Base-by-base conservation (phyloP, 2,888 invertebrate genomes). In the Synanthedon vespiformis region DNA sequence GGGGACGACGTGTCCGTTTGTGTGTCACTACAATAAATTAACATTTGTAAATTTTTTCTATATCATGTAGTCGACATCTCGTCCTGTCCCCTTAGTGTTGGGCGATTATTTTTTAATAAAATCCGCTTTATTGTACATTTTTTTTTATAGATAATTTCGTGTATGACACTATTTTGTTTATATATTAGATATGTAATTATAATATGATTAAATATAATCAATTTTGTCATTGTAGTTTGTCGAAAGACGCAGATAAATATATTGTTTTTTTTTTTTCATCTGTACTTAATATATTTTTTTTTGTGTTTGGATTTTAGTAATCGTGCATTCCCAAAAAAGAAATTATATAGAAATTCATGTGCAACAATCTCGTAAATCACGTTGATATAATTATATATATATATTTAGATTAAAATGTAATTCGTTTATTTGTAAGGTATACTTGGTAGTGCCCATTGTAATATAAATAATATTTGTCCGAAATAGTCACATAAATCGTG, bases 261-360 rank as follows among this genome's bases (percentile, higher is more conserved):
- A 64, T 65, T 72, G 74, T 76, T 77, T 68, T 76, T 75, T 73
- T 76, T 78, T 80, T 75, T 71, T 80, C 77, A 77, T 83, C 74
- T 76, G 86, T 85, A 86, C 86, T 86, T 86, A 86, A 85, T 80
- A 72, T 78, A n/a, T n/a, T n/a, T n/a, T n/a, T n/a, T n/a, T 76
- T 78, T 76, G 77, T 84, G 82, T 80, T 79, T 77, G 65, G 72
- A 80, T 70, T 77, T 79, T 84, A 85, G 84, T 77, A 77, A 34
- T 84, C 80, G 77, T 81, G 81, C 85, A 85, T 86, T 86, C 84
- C 84, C 80, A 80, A 84, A 34, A 83, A 80, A 82, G 70, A 84
- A 85, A 82, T 82, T 34, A 34, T 34, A 34, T 34, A 34, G 34
- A 34, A 34, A 34, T 34, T 34, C 83, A 71, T 80, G 5, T 22